Evolutionary conservation across 2,113 vertebrate species (phyloP), one percentile per base, ranked within the genome.

Genomic region (Pteruthius melanotis): DNA sequence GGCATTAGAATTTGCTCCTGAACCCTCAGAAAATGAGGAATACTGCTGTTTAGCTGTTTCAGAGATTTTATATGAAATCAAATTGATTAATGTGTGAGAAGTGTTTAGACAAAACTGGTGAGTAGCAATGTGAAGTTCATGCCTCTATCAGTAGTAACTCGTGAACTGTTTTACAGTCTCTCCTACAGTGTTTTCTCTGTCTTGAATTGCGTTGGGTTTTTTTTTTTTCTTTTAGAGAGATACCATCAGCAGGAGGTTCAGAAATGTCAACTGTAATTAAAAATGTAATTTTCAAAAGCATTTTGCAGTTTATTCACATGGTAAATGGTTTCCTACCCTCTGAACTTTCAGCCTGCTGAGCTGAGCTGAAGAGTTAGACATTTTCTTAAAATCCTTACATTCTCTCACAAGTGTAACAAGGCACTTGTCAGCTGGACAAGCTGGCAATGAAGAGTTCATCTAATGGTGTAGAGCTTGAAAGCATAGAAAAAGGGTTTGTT

Each of bases 251-350:
- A 94, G 94, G 93, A 94, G 79, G 75, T 89, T 95, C 81, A 93
- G 89, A 96, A 96, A 97, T 97, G 95, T 96, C 97, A 97, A 83
- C 90, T 95, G 89, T 96, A 97, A 97, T 97, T 97, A 97, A 97
- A 97, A 95, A 95, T 95, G 95, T 89, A 97, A 96, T 97, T 97
- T 97, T 97, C 92, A 97, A 92, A 97, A 95, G 81, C 90, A 93
- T 97, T 97, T 95, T 94, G 75, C 54, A 89, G 93, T 96, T 96
- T 97, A 95, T 97, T 96, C 95, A 87, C 90, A 89, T 90, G 72
- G 93, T 94, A 93, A 97, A 97, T 94, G 75, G 82, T 91, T 97
- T 96, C 60, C 90, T 94, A 88, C 78, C 94, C 96, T 96, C 85
- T 96, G 97, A 97, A 97, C 95, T 95, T 97, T 91, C 96, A 96